phyloP scores from a whole-genome alignment of 2,888 invertebrate genomes.

The Lepidocyrtoides sp. region DNA sequence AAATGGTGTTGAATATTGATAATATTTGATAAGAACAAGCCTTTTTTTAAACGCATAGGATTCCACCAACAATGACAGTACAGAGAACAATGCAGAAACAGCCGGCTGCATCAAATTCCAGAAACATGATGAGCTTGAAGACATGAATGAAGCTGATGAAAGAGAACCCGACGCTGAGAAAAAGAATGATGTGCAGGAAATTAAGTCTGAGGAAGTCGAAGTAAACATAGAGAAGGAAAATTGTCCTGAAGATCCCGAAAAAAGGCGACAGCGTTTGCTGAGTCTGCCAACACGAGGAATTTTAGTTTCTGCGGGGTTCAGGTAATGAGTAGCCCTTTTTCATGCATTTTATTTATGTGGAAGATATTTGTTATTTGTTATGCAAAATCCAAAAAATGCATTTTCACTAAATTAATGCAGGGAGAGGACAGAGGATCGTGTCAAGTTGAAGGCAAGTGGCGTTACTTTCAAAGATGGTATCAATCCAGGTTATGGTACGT shows the following conservation, averaged over 20 bases:
- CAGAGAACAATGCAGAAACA: not conserved
- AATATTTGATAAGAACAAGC: too few species aligned
- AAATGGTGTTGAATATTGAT: too few species aligned
- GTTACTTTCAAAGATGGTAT: constrained; percentile 90
- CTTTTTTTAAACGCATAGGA: too few species aligned
- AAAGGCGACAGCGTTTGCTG: not conserved
- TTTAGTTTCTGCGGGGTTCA: constrained; percentile 88
- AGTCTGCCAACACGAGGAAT: constrained; percentile 87
- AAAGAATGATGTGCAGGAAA: constrained; percentile 22
- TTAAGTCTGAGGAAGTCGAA: constrained; percentile 12
- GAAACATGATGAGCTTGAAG: constrained; percentile 51
- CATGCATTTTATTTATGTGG: too few species aligned
- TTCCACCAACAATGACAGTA: not conserved
- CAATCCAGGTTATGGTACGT: constrained; percentile 88
- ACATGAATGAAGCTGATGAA: constrained; percentile 77
- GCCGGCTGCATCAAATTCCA: not conserved
- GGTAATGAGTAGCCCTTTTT: constrained; percentile 86
- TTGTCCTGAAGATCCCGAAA: not conserved
- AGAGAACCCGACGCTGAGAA: constrained; percentile 39
- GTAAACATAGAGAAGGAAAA: constrained; percentile 10
- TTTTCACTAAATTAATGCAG: constrained; percentile 21
- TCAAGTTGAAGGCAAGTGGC: constrained; percentile 86
- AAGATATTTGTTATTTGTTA: too few species aligned
- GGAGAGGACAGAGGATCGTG: constrained; percentile 67
- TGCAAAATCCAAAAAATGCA: too few species aligned